Conservation (phyloP, 2,888 invertebrate genomes). For the Exephanes ischioxanthus region DNA sequence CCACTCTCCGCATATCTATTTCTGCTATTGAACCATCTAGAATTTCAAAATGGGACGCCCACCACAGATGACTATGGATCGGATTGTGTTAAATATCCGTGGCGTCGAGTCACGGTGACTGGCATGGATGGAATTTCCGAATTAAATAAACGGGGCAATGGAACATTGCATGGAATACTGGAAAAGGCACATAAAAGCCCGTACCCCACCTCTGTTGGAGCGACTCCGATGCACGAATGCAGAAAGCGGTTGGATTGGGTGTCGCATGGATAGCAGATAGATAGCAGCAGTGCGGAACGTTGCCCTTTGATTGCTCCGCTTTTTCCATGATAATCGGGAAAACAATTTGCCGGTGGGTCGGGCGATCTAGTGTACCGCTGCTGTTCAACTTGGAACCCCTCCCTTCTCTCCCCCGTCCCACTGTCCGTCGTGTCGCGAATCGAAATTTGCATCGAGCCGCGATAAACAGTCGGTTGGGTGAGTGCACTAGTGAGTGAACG, state of each 20-base stretch:
- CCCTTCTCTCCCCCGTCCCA: slow-evolving; percentile 6
- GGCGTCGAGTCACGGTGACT: neutral
- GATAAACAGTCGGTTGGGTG: slow-evolving; percentile 54
- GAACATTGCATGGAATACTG: slow-evolving; percentile 17
- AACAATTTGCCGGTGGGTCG: slow-evolving; percentile 71
- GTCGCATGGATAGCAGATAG: neutral
- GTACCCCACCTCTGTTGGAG: neutral
- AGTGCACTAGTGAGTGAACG: slow-evolving; percentile 4
- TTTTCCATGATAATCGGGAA: slow-evolving; percentile 70
- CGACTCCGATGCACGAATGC: neutral
- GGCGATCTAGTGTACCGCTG: slow-evolving; percentile 44
- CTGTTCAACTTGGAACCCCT: neutral
- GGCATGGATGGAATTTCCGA: slow-evolving; percentile 16
- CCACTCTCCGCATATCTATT: neutral
- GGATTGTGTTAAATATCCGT: neutral
- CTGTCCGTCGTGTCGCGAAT: slow-evolving; percentile 57
- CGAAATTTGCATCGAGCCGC: slow-evolving; percentile 66
- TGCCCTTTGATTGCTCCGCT: slow-evolving; percentile 60
- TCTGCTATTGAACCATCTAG: slow-evolving; percentile 2
- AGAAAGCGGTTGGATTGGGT: slow-evolving; percentile 19
- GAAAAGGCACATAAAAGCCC: slow-evolving; percentile 21
- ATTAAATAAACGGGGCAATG: slow-evolving; percentile 15
- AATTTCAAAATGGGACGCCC: neutral
- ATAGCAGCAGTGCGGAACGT: slow-evolving; percentile 30
- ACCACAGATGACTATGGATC: neutral